Conservation (phyloP, 2,888 invertebrate genomes). For the Tenodera sinensis region DNA sequence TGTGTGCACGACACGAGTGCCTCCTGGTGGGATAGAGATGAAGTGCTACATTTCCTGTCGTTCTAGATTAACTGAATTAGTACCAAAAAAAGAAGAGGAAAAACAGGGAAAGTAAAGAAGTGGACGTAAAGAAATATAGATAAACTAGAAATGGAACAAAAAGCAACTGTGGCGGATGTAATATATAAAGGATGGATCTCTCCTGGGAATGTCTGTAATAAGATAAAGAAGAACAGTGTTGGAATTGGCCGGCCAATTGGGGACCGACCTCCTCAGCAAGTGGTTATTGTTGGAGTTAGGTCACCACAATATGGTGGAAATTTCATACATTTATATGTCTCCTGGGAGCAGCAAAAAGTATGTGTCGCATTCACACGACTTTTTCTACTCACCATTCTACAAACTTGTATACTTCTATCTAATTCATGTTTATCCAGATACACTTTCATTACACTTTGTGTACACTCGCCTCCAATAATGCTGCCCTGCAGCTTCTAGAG, state of each 20-base stretch:
- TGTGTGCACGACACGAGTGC: background rate
- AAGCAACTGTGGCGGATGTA: background rate
- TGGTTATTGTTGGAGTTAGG: background rate
- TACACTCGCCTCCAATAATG: no score
- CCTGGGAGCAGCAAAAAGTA: no score
- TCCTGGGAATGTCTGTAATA: background rate
- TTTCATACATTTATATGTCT: no score
- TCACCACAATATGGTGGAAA: background rate
- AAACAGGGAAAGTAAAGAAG: background rate
- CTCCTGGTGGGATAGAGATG: background rate
- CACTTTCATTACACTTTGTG: no score
- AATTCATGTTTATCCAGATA: no score
- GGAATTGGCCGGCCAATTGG: background rate
- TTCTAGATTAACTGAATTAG: background rate
- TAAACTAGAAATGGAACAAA: background rate
- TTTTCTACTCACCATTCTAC: no score
- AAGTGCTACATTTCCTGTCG: background rate
- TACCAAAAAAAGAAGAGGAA: background rate
- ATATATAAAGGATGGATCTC: background rate
- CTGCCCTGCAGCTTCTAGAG: no score
- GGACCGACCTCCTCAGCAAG: background rate
- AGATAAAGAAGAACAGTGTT: background rate
- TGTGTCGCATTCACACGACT: no score
- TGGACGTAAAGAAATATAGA: background rate
- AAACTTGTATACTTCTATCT: no score